phyloP scores from a whole-genome alignment of 64 coral and sea anemone species.

The Dendrophyllia cribrosa region DNA sequence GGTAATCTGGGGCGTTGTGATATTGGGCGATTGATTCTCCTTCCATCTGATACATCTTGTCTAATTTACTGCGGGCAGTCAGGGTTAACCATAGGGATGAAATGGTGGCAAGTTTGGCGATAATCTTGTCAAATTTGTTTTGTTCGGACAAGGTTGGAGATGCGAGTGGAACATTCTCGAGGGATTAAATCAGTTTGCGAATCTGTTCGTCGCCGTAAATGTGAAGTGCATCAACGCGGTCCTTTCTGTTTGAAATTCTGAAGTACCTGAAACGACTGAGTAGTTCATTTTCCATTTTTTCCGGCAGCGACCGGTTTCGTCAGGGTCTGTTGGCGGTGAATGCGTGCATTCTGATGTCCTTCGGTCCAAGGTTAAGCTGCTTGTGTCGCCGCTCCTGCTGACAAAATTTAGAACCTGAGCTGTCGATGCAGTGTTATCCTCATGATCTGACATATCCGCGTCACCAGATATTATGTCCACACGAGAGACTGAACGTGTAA shows the following conservation, averaged over 20 bases:
- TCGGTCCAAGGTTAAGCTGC: conserved; percentile 20
- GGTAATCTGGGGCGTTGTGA: conserved; percentile 36
- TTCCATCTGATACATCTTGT: background rate
- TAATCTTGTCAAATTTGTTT: background rate
- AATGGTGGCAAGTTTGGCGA: conserved; percentile 32
- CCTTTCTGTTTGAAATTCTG: too few relatives aligned
- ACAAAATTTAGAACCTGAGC: too few relatives aligned
- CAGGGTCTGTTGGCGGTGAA: background rate
- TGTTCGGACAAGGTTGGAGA: background rate
- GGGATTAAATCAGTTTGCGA: background rate
- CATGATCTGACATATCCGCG: too few relatives aligned
- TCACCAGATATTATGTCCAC: too few relatives aligned
- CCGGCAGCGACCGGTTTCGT: background rate
- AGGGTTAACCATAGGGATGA: conserved; percentile 27
- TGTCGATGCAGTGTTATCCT: too few relatives aligned
- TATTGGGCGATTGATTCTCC: background rate
- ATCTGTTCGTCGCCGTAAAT: background rate
- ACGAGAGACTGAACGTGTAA: too few relatives aligned
- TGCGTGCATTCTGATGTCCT: background rate
- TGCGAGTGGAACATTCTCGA: background rate
- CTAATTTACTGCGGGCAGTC: conserved; percentile 34
- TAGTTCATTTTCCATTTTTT: background rate
- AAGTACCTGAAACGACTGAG: too few relatives aligned
- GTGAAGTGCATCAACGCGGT: too few relatives aligned
- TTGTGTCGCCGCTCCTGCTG: too few relatives aligned